Evolutionary conservation across 2,888 invertebrate species (phyloP).

Genomic region (Rhorus exstirpatorius): DNA sequence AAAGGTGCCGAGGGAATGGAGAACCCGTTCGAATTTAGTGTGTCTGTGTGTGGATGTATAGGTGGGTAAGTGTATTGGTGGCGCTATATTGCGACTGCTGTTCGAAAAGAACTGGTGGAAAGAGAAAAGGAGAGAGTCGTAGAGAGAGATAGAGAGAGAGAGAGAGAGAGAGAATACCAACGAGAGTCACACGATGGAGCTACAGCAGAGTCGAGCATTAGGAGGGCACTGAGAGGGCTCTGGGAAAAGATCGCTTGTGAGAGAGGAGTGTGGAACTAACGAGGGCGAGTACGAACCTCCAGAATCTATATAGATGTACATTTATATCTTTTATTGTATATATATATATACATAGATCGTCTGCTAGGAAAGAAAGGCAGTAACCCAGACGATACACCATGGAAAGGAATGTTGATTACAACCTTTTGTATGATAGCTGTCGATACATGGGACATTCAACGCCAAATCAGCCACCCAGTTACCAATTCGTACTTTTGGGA

Average conservation of each 20-base stretch:
- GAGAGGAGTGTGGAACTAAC: conserved; percentile 17
- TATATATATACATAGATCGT: neutral
- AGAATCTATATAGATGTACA: conserved; percentile 5
- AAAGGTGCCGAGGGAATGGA: conserved; percentile 65
- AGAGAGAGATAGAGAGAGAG: conserved; percentile 10
- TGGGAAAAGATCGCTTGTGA: conserved; percentile 38
- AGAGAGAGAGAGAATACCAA: conserved; percentile 1
- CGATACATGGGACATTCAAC: too few relatives aligned
- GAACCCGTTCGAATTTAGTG: conserved; percentile 45
- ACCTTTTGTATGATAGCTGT: too few relatives aligned
- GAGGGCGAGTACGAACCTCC: conserved; percentile 12
- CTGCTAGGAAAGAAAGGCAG: neutral
- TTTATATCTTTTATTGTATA: conserved; percentile 15
- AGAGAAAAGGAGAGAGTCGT: neutral
- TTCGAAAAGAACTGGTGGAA: conserved; percentile 42
- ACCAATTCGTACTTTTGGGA: too few relatives aligned
- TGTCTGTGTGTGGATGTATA: neutral
- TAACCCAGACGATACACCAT: neutral
- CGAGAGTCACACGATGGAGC: conserved; percentile 56
- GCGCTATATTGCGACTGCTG: conserved; percentile 37
- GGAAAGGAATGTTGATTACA: too few relatives aligned
- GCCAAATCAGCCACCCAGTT: too few relatives aligned
- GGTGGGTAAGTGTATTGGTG: neutral
- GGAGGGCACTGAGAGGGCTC: conserved; percentile 29
- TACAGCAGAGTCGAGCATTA: conserved; percentile 45